Evolutionary conservation across 2,888 invertebrate genomes (phyloP), one percentile per base, ranked within the genome.

Genomic region (Drosophila setosimentum): DNA sequence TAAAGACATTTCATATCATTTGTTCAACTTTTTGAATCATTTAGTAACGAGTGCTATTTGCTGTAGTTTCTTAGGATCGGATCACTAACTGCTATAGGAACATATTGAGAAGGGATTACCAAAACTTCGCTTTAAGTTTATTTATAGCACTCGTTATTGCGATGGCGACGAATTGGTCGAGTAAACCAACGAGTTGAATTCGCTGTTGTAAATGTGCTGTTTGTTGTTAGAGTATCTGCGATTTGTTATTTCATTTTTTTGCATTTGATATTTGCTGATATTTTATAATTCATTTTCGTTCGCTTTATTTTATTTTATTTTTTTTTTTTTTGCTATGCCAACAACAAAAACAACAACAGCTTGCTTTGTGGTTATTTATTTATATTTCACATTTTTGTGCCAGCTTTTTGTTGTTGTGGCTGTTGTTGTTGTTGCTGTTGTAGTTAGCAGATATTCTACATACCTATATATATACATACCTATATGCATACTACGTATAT

Each of bases 241-340:
- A 42, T 40, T 50, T 40, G 60, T 27, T 60, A 45, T 53, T 60
- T 59, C 53, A 13, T 33, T 35, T 35, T 64, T 78, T 64, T 61
- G 73, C 61, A 42, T 50, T 72, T 70, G 79, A 64, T 82, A 70
- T 77, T 73, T 63, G 83, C 70, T 82, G 80, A 82, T 85, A 80
- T 80, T 83, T 83, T 83, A 82, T 81, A 85, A 81, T 81, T 85
- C 72, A 86, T 83, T 81, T 87, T 78, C 75, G 82, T 78, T 69
- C 51, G 72, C 61, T 51, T 73, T 73, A 80, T 42, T 21, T 45
- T 80, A 0, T 7, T 77, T 69, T 73, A 68, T 83, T 7, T 13
- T 13, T 76, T 78, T 72, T n/a, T 21, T 24, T 54, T 54, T 81
- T 78, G 65, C 57, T 62, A 32, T 51, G 61, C 76, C 76, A 59